Base-by-base conservation (phyloP, 1,140 invertebrate species). In the Battus philenor region DNA sequence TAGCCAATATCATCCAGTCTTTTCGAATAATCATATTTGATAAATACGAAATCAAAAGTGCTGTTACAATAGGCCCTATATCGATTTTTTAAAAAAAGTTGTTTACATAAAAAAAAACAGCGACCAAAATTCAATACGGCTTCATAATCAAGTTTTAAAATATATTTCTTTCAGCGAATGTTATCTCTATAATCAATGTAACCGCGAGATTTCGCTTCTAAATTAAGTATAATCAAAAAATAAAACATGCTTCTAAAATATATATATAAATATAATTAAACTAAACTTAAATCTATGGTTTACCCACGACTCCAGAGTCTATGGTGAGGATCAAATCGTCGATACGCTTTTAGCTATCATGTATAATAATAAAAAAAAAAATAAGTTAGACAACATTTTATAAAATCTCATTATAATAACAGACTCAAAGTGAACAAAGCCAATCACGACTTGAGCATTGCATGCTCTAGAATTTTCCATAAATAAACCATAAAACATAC, bases 31-130 rank as follows among this genome's bases (percentile, higher is more conserved):
- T 63, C 78, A 82, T 82, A 82, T 82, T 75, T 54, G 50, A 26
- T 58, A 67, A 82, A 82, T 79, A 82, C 76, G 75, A 54, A 50
- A 68, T 58, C 56, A 73, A 77, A 78, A 77, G 71, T 70, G 62
- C 43, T 43, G 34, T 38, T 55, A 49, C 43, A 34, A 59, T 65
- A 63, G 66, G 55, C 57, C 10, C 27, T 33, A 34, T 53, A 26
- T 53, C 34, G 47, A 53, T 55, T 2, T 10, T 27, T 10, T 8
- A 27, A 11, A 20, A 51, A 54, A 60, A 41, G 34, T 32, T 52
- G 39, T 50, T n/a, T n/a, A n/a, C n/a, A n/a, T n/a, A n/a, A n/a
- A 51, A 57, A 59, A 47, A 11, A 55, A 44, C 17, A 39, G 33
- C 52, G 54, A 39, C 41, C 26, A 56, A 53, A 39, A 44, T 53